phyloP scores from a whole-genome alignment of 2,888 invertebrate species.

The Cacoxenus indagator region DNA sequence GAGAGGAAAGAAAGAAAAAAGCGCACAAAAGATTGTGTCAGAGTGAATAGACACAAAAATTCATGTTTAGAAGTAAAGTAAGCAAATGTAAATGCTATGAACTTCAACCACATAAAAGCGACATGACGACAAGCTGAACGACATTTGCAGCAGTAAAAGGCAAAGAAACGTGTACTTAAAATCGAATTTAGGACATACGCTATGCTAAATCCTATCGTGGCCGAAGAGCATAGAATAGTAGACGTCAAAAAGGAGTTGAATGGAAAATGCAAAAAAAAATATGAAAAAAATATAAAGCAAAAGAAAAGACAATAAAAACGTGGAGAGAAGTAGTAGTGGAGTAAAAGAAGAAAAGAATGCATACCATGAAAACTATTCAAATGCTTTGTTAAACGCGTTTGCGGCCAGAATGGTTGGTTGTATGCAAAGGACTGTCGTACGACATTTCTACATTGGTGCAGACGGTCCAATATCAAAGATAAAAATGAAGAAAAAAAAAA shows the following conservation, averaged over 20 bases:
- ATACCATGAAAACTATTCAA: background rate
- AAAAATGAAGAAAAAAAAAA: constrained; percentile 14
- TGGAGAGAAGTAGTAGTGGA: background rate
- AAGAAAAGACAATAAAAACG: background rate
- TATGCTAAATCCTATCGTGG: background rate
- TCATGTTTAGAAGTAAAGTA: background rate
- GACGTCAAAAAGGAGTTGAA: background rate
- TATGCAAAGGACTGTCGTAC: background rate
- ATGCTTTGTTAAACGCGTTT: constrained; percentile 17
- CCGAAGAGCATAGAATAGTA: background rate
- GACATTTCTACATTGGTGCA: background rate
- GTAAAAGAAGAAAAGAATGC: background rate
- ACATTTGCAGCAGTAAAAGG: background rate
- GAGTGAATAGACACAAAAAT: too few species aligned
- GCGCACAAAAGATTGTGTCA: background rate
- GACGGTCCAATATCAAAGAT: background rate
- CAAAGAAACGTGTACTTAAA: constrained; percentile 27
- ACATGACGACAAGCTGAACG: background rate
- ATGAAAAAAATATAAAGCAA: background rate
- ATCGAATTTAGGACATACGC: constrained; percentile 34
- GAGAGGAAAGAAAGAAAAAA: background rate
- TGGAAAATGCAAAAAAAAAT: too few species aligned
- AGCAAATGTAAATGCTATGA: constrained; percentile 5
- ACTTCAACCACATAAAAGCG: background rate
- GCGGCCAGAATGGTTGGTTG: background rate